phyloP scores from a whole-genome alignment of 2,113 vertebrate species.

The Petrocephalus microphthalmus region DNA sequence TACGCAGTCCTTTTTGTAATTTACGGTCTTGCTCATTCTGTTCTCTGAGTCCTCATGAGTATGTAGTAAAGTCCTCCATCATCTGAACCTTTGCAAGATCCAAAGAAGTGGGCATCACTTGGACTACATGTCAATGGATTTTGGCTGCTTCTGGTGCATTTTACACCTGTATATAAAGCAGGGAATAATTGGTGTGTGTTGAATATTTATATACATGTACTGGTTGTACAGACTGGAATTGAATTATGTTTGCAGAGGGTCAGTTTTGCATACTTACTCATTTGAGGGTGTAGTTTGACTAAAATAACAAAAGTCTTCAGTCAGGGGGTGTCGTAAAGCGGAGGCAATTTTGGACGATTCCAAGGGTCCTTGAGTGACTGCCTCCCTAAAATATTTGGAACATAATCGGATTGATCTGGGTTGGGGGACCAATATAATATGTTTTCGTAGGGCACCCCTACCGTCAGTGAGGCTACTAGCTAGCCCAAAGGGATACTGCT shows the following conservation, averaged over 20 bases:
- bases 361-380: too few relatives aligned
- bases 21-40: neutral
- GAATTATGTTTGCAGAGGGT: neutral
- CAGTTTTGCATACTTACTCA: slow-evolving; percentile 5
- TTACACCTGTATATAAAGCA: neutral
- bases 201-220: neutral
- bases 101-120: neutral
- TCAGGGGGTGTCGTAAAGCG: neutral
- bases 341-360: too few relatives aligned
- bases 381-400: too few relatives aligned
- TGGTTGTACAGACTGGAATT: neutral
- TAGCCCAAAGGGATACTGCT: neutral
- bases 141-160: neutral
- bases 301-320: neutral
- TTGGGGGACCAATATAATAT: too few relatives aligned
- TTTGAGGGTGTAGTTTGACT: neutral
- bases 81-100: neutral
- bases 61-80: neutral
- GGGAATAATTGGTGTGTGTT: neutral
- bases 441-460: too few relatives aligned
- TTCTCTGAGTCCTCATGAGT: neutral
- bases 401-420: too few relatives aligned
- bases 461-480: neutral
- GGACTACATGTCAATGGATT: neutral
- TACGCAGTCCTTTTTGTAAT: neutral